A percentile compares a stretch with the other conserved stretches of the same genome.
phyloP scores from a whole-genome alignment of 2,888 invertebrate genomes.

The Mycalesis mineus region DNA sequence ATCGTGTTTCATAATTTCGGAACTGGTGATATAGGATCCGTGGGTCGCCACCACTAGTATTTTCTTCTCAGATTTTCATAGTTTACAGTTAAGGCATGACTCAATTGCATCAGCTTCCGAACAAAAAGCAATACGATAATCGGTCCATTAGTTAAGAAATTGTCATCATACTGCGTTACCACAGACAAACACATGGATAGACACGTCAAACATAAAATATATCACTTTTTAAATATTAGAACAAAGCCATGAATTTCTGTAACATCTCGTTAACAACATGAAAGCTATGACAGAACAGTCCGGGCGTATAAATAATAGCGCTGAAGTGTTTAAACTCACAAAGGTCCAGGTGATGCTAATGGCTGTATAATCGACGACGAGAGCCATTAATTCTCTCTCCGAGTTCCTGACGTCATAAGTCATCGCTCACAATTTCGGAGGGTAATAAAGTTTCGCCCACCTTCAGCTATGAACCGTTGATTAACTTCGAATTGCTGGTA shows the following conservation, averaged over 20 bases:
- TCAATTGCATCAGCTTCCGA: too few species aligned
- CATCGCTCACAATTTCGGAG: constrained; percentile 27
- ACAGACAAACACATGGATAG: too few species aligned
- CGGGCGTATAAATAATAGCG: constrained; percentile 23
- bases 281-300: constrained; percentile 9
- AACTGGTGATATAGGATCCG: too few species aligned
- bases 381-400: constrained; percentile 26
- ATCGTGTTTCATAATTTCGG: too few species aligned
- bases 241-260: neutral
- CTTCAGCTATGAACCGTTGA: constrained; percentile 15
- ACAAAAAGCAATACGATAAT: too few species aligned
- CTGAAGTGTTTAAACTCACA: constrained; percentile 19
- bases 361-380: constrained; percentile 30
- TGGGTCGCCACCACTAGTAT: too few species aligned
- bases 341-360: constrained; percentile 32
- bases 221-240: neutral
- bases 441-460: constrained; percentile 27
- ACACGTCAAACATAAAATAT: too few species aligned
- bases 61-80: too few species aligned
- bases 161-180: too few species aligned
- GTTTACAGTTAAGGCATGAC: too few species aligned
- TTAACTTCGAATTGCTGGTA: constrained; percentile 2
- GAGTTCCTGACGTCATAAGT: constrained; percentile 34
- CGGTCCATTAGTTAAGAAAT: too few species aligned
- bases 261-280: neutral